Conservation (phyloP, 2,113 vertebrate species). For the Falcunculus frontatus region DNA sequence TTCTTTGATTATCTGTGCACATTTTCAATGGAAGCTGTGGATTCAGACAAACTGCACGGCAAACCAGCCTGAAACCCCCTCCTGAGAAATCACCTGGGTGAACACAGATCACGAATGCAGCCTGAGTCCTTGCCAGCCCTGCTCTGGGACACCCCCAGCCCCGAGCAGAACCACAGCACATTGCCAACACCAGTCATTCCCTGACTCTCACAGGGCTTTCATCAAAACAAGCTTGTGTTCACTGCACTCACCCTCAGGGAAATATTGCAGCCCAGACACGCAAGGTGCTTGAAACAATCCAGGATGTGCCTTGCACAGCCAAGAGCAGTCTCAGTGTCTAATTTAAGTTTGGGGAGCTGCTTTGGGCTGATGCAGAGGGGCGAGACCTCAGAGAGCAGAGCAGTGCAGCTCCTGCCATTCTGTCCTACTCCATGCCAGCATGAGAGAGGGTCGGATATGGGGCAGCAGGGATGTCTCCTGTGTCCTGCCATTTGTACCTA, state of each 20-base stretch:
- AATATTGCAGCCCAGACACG: neutral
- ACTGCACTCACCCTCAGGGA: neutral
- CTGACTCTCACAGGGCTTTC: neutral
- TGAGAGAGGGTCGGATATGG: neutral
- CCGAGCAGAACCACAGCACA: neutral
- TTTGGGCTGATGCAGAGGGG: neutral
- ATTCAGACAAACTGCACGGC: neutral
- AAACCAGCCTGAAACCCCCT: neutral
- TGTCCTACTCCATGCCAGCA: neutral
- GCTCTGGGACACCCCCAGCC: neutral
- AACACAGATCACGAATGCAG: neutral
- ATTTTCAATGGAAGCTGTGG: neutral
- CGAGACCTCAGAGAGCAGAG: neutral
- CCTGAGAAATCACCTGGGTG: neutral
- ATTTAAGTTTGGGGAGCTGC: neutral
- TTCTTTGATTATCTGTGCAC: neutral
- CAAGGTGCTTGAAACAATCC: neutral
- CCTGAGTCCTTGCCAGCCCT: neutral
- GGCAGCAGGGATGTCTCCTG: rapidly evolving
- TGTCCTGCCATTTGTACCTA: neutral
- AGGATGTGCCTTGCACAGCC: neutral
- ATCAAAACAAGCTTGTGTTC: neutral
- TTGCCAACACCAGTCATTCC: neutral
- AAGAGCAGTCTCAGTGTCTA: neutral
- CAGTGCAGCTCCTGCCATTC: neutral